Evolutionary conservation across 2,113 vertebrate genomes (phyloP).

Genomic region (Brevimyrus niger): DNA sequence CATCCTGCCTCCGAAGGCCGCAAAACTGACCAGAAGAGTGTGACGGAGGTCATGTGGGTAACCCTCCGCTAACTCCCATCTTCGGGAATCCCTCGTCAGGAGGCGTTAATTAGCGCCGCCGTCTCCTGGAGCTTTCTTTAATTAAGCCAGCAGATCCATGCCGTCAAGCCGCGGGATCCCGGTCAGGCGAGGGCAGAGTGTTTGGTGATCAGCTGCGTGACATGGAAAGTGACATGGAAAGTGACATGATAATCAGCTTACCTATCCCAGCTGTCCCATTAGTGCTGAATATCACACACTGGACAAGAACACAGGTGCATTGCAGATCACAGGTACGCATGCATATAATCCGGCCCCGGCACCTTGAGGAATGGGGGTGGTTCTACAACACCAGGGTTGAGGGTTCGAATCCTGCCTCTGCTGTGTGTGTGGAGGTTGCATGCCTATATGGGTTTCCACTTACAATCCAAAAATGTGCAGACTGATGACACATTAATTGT

Average conservation of each 20-base stretch:
- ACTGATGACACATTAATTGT: background rate
- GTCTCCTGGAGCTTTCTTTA: background rate
- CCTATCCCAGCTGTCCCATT: background rate
- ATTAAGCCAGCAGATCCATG: slow-evolving; percentile 1
- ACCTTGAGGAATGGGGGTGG: background rate
- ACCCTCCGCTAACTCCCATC: background rate
- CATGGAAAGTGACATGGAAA: background rate
- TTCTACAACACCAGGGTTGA: background rate
- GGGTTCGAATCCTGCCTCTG: background rate
- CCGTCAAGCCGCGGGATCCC: background rate
- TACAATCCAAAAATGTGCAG: background rate
- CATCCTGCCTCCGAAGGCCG: background rate
- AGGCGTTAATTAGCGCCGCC: background rate
- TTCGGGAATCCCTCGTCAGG: background rate
- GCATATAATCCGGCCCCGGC: background rate
- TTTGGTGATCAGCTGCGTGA: background rate
- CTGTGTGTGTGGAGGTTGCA: background rate
- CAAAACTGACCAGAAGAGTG: background rate
- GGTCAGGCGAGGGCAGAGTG: background rate
- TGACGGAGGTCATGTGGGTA: too few species aligned
- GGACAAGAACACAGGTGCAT: background rate
- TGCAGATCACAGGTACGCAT: background rate
- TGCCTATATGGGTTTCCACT: background rate
- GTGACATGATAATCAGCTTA: background rate
- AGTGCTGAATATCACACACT: background rate